phyloP scores from a whole-genome alignment of 2,113 vertebrate species.

The Solea senegalensis region DNA sequence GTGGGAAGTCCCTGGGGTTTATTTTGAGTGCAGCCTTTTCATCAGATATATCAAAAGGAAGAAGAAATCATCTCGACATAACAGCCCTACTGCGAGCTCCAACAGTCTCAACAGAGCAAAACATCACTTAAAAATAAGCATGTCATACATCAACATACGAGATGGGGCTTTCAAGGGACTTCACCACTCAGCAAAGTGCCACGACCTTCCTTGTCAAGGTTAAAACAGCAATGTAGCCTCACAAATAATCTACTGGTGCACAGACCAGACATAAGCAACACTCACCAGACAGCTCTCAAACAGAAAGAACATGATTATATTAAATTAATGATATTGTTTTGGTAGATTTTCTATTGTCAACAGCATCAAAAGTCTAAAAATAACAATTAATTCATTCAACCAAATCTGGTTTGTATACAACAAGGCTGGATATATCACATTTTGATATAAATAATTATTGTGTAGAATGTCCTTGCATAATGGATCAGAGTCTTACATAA shows the following conservation, averaged over 20 bases:
- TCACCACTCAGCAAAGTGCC: constrained; percentile 57
- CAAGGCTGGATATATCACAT: background rate
- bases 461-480: background rate
- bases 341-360: background rate
- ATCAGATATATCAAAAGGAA: constrained; percentile 57
- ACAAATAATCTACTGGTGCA: constrained; percentile 49
- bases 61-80: constrained; percentile 44
- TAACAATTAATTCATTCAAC: background rate
- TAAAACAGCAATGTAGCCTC: constrained; percentile 61
- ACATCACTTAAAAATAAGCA: constrained; percentile 72
- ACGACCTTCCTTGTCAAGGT: constrained; percentile 64
- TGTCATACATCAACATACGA: constrained; percentile 65
- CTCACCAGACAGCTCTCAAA: constrained; percentile 8
- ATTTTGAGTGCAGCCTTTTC: constrained; percentile 54
- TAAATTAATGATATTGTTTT: background rate
- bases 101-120: constrained; percentile 61
- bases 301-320: background rate
- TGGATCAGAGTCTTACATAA: too few relatives aligned
- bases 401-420: background rate
- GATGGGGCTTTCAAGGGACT: constrained; percentile 64
- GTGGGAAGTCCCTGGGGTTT: constrained; percentile 18
- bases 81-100: constrained; percentile 41
- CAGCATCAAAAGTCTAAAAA: background rate
- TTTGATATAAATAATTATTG: too few relatives aligned
- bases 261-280: constrained; percentile 31